Evolutionary conservation across 2,888 invertebrate genomes (phyloP).

Genomic region (Agriotes lineatus): DNA sequence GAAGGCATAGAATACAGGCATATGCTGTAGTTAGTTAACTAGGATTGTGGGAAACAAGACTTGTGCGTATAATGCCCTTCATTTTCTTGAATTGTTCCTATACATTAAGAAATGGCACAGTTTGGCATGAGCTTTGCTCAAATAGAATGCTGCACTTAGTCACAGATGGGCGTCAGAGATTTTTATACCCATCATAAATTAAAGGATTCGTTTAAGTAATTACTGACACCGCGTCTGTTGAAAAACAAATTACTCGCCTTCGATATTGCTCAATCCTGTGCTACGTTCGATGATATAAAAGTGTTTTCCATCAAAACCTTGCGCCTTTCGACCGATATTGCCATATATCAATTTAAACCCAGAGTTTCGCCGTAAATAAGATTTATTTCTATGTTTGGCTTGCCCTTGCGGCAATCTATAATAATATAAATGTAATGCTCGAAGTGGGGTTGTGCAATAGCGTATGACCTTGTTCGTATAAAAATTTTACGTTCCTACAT

Average conservation of each 20-base stretch:
- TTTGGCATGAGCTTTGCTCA: too few relatives aligned
- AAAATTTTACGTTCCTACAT: too few relatives aligned
- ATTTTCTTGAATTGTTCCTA: too few relatives aligned
- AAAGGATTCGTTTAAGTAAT: not conserved
- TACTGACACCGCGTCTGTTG: not conserved
- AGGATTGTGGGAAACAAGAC: too few relatives aligned
- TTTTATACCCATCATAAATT: too few relatives aligned
- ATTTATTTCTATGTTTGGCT: constrained; percentile 24
- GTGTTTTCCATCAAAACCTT: constrained; percentile 16
- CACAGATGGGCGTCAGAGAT: too few relatives aligned
- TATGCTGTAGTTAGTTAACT: too few relatives aligned
- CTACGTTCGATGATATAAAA: constrained; percentile 2
- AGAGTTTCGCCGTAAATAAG: constrained; percentile 17
- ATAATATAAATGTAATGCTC: constrained; percentile 21
- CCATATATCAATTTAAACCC: constrained; percentile 12
- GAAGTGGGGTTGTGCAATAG: constrained; percentile 2
- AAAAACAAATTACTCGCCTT: not conserved
- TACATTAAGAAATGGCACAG: too few relatives aligned
- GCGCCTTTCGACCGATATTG: constrained; percentile 4
- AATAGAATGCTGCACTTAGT: too few relatives aligned
- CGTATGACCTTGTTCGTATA: too few relatives aligned
- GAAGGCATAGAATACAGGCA: too few relatives aligned
- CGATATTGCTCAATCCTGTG: not conserved
- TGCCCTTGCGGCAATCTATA: constrained; percentile 14
- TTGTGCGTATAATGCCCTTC: too few relatives aligned